phyloP scores from a whole-genome alignment of 2,888 invertebrate species.

The Anthrax anthrax region DNA sequence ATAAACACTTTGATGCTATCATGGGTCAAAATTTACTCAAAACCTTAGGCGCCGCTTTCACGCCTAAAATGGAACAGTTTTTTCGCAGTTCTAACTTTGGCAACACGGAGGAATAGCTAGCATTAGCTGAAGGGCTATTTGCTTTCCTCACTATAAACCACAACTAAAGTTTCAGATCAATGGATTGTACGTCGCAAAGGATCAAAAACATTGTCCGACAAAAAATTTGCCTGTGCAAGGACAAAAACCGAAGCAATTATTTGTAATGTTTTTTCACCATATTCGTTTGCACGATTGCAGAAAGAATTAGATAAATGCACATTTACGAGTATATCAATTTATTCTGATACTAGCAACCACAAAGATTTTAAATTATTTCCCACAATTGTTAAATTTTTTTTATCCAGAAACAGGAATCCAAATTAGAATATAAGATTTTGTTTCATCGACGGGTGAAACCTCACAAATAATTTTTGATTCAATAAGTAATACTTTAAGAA shows the following conservation, averaged over 20 bases:
- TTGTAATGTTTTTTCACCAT: background rate
- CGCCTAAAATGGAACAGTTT: background rate
- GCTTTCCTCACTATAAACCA: background rate
- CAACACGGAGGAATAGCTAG: background rate
- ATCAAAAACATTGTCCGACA: background rate
- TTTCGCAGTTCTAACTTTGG: background rate
- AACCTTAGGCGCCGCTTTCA: too few species aligned
- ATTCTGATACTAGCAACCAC: constrained; percentile 7
- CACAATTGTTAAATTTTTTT: constrained; percentile 2
- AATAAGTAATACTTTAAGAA: background rate
- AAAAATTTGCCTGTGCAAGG: background rate
- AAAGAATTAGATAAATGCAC: background rate
- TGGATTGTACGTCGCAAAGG: constrained; percentile 3
- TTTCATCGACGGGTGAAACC: constrained; percentile 7
- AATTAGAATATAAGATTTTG: constrained; percentile 2
- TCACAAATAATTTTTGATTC: constrained; percentile 4
- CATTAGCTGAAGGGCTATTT: constrained; percentile 1
- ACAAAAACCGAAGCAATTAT: constrained; percentile 1
- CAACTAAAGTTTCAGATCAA: constrained; percentile 2
- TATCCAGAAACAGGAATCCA: constrained; percentile 1
- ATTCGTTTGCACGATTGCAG: background rate
- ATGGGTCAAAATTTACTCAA: too few species aligned
- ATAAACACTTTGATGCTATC: too few species aligned
- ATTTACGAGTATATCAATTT: constrained; percentile 7
- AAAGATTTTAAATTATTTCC: constrained; percentile 7